Conservation (phyloP, 2,797 vertebrate genomes). For the Odontamblyopus rebecca region DNA sequence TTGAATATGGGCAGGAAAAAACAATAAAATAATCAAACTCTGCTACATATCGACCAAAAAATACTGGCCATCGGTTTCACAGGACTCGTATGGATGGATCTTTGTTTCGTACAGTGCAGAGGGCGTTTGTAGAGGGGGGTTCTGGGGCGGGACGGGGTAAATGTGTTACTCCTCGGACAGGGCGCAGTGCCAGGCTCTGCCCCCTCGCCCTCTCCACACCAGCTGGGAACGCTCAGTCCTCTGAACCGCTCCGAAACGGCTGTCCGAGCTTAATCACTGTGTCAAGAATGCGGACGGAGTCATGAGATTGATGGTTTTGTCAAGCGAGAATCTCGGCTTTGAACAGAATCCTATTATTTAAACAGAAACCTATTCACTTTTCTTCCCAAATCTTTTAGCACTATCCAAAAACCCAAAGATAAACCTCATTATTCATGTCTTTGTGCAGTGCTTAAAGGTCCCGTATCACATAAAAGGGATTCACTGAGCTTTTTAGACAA, state of each 20-base stretch:
- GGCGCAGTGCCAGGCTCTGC: constrained; percentile 60
- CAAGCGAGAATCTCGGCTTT: neutral
- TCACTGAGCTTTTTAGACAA: too few species aligned
- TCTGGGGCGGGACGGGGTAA: constrained; percentile 57
- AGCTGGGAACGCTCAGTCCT: constrained; percentile 51
- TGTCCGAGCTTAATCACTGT: constrained; percentile 8
- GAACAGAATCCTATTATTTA: too few species aligned
- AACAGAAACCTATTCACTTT: too few species aligned
- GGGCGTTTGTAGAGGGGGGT: constrained; percentile 42
- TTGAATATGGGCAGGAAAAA: too few species aligned
- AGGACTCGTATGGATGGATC: too few species aligned
- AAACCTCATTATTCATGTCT: neutral
- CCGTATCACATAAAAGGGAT: too few species aligned
- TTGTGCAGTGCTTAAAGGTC: neutral
- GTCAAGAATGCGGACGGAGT: neutral
- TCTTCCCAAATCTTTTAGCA: too few species aligned
- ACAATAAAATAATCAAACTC: too few species aligned
- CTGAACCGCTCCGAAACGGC: constrained; percentile 54
- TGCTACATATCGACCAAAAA: too few species aligned
- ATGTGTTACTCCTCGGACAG: constrained; percentile 39
- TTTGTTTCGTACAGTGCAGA: constrained; percentile 11
- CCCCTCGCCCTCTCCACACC: constrained; percentile 57
- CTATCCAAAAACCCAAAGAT: neutral
- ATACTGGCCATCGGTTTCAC: too few species aligned
- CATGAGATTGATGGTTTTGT: neutral